Percentiles rank a stretch among this genome's conserved stretches.
These are phyloP conservation scores for Microdon myrmicae DNA, from an alignment of 2,888 invertebrate species.

Conservation along the genomic window DNA sequence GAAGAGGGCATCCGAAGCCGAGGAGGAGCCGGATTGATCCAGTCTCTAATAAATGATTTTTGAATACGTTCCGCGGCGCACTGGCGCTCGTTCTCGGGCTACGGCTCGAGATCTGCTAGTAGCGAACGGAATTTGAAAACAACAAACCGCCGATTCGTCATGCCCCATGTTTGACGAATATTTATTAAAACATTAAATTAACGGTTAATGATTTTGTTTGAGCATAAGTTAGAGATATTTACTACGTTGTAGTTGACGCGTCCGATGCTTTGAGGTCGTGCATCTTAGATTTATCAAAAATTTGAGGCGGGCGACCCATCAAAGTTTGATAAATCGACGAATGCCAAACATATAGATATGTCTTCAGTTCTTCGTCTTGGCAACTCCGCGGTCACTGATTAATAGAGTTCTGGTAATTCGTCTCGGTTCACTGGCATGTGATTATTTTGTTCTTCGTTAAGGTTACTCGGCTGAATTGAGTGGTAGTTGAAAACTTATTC, in stretches of 20 bases:
- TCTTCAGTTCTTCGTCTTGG: too few species aligned
- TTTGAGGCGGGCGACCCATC: conserved; percentile 29
- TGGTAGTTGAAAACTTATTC: too few species aligned
- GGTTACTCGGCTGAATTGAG: too few species aligned
- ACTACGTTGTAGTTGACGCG: conserved; percentile 36
- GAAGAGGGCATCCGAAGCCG: background rate
- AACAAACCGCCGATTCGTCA: conserved; percentile 37
- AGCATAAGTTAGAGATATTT: conserved; percentile 23
- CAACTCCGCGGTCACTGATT: too few species aligned
- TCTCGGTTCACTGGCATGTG: too few species aligned
- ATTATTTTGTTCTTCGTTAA: too few species aligned
- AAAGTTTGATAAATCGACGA: conserved; percentile 37
- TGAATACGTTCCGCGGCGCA: conserved; percentile 18
- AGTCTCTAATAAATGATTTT: conserved; percentile 51
- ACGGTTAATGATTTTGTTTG: conserved; percentile 50
- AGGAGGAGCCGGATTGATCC: conserved; percentile 22
- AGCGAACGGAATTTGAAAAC: conserved; percentile 39
- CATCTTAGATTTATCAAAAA: conserved; percentile 29
- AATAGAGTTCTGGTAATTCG: too few species aligned
- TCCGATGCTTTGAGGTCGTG: conserved; percentile 20
- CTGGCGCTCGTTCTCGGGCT: background rate
- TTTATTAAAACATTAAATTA: conserved; percentile 50
- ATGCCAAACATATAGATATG: too few species aligned
- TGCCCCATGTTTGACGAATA: conserved; percentile 29
- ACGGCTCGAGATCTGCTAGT: conserved; percentile 18